phyloP scores from a whole-genome alignment of 2,113 vertebrate genomes.

The Motacilla alba region DNA sequence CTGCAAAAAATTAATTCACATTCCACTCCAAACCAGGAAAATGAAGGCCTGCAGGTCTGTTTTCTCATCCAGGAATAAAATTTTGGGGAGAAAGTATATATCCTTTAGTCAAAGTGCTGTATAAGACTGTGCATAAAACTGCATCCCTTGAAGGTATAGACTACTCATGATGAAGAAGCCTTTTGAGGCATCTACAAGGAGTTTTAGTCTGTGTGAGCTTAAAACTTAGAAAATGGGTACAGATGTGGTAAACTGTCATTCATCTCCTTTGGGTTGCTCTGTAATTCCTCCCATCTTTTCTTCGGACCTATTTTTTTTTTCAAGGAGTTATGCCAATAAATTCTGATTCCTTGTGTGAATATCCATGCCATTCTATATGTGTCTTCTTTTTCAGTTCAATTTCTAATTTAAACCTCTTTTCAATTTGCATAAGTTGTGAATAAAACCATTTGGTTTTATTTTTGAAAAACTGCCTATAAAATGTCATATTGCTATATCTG shows the following conservation, averaged over 20 bases:
- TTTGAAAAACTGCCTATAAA: background rate
- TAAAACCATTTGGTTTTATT: background rate
- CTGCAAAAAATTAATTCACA: background rate
- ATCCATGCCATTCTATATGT: background rate
- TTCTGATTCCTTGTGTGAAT: background rate
- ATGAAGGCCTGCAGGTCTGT: background rate
- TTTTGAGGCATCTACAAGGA: background rate
- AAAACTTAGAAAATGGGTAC: background rate
- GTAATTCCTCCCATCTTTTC: background rate
- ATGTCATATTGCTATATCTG: background rate
- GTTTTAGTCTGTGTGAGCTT: background rate
- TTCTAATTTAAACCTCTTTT: background rate
- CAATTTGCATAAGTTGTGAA: background rate
- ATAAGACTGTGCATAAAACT: background rate
- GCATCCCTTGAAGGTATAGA: background rate
- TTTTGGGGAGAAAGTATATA: background rate
- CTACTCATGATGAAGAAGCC: background rate
- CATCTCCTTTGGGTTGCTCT: background rate
- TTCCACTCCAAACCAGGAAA: background rate
- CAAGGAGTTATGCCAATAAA: background rate
- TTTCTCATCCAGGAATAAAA: background rate
- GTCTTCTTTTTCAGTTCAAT: background rate
- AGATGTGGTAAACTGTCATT: constrained; percentile 8
- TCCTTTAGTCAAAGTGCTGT: background rate
- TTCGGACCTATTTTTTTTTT: background rate